These are phyloP conservation scores for Taphrorychus bicolor DNA, from an alignment of 2,888 invertebrate genomes.

Conservation along the genomic window DNA sequence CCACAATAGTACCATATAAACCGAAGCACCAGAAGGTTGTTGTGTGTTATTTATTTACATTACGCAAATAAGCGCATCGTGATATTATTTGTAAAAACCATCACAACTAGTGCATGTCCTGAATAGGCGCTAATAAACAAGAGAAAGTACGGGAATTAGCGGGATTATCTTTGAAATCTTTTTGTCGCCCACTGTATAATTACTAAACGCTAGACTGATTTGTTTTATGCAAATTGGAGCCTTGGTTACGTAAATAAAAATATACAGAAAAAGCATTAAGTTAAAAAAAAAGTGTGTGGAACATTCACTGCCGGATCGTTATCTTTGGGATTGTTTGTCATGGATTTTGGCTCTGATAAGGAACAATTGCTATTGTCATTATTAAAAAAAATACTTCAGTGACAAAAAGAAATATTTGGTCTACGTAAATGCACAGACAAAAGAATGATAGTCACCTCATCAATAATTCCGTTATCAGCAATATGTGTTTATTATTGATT, in stretches of 20 bases:
- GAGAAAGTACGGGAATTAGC: neutral
- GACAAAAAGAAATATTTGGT: neutral
- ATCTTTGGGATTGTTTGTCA: neutral
- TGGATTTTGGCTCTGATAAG: neutral
- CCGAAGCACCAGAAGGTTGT: neutral
- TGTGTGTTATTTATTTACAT: neutral
- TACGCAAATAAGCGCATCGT: neutral
- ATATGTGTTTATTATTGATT: neutral
- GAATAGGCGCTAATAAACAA: neutral
- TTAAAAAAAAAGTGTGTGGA: neutral
- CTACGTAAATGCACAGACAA: neutral
- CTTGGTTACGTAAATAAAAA: neutral
- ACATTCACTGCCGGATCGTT: neutral
- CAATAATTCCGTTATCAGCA: neutral
- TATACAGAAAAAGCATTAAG: no score
- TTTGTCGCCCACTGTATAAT: neutral
- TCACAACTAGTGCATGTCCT: neutral
- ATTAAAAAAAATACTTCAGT: neutral
- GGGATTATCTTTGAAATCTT: neutral
- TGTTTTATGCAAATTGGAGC: neutral
- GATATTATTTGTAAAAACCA: neutral
- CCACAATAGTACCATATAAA: neutral
- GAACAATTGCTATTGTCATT: neutral
- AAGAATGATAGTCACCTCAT: neutral
- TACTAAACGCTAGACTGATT: neutral